Evolutionary conservation across 2,113 vertebrate genomes (phyloP).

Genomic region (Microcebus ravelobensis): DNA sequence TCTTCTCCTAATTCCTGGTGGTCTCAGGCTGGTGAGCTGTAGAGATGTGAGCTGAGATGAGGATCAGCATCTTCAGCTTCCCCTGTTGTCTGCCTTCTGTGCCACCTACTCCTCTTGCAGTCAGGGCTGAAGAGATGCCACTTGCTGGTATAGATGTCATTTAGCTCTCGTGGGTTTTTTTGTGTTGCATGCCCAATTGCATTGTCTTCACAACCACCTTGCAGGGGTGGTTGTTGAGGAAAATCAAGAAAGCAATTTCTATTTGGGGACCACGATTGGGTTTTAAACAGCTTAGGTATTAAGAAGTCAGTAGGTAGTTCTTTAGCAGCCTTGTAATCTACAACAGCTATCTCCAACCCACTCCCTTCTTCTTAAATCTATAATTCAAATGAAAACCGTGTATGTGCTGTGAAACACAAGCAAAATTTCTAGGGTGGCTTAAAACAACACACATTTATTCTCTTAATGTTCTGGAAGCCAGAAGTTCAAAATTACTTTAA

Average conservation of each 20-base stretch:
- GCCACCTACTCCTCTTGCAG: background rate
- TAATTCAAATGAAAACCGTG: background rate
- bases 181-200: background rate
- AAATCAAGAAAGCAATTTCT: background rate
- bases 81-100: fast-evolving
- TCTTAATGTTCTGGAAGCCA: background rate
- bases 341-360: background rate
- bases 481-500: background rate
- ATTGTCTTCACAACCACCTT: background rate
- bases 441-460: background rate
- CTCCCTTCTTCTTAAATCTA: background rate
- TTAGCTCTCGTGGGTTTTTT: background rate
- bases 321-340: background rate
- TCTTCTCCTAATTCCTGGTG: background rate
- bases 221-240: background rate
- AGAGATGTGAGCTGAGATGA: background rate
- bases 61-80: fast-evolving
- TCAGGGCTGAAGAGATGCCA: background rate
- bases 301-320: background rate
- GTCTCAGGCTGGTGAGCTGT: background rate
- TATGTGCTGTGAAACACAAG: background rate
- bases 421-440: background rate
- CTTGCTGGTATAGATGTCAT: background rate
- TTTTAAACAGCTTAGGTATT: background rate
- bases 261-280: background rate